These are phyloP conservation scores for Tetheella fluctuosa DNA, from an alignment of 2,888 invertebrate genomes.

Conservation along the genomic window DNA sequence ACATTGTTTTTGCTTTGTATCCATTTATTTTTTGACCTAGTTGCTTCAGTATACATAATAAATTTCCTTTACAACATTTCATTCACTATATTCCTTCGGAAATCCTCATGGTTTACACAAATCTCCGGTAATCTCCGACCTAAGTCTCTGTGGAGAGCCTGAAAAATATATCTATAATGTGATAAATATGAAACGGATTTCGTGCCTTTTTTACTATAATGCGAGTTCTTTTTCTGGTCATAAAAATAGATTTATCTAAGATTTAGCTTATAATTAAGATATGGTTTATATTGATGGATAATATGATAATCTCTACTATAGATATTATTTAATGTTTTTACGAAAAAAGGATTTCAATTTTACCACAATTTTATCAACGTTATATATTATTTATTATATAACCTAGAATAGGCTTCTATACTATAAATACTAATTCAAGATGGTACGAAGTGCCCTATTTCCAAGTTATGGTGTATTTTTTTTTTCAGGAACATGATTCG, in stretches of 20 bases:
- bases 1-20: not conserved
- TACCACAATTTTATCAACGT: too few relatives aligned
- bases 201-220: slow-evolving; percentile 5
- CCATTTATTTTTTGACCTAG: slow-evolving; percentile 10
- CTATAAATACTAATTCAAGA: too few relatives aligned
- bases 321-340: too few relatives aligned
- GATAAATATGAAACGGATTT: slow-evolving; percentile 29
- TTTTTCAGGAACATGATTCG: too few relatives aligned
- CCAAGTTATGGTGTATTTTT: too few relatives aligned
- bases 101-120: slow-evolving; percentile 34
- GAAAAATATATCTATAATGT: slow-evolving; percentile 31
- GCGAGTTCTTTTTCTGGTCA: not conserved
- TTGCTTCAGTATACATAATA: slow-evolving; percentile 24
- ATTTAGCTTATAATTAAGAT: not conserved
- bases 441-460: too few relatives aligned
- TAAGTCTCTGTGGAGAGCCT: slow-evolving; percentile 31
- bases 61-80: slow-evolving; percentile 28
- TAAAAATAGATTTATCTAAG: not conserved
- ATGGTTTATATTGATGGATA: not conserved
- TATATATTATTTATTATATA: too few relatives aligned
- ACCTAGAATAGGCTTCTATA: too few relatives aligned
- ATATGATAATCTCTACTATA: too few relatives aligned
- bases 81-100: slow-evolving; percentile 27
- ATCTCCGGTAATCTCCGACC: slow-evolving; percentile 29
- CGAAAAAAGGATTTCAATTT: too few relatives aligned